Evolutionary conservation across 2,888 invertebrate genomes (phyloP).

Genomic region (Pogonocherus hispidulus): DNA sequence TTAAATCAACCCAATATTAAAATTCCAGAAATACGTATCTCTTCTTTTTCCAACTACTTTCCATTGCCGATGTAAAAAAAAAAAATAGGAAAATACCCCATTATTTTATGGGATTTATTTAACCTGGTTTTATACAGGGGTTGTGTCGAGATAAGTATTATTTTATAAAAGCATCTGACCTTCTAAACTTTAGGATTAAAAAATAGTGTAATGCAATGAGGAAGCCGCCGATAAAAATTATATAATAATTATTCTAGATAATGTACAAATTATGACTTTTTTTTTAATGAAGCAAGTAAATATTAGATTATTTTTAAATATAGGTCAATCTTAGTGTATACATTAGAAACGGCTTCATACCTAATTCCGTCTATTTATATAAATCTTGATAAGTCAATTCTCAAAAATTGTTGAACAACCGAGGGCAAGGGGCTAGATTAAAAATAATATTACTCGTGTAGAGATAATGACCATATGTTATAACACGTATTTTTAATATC

Average conservation of each 20-base stretch:
- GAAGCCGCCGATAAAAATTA: slow-evolving; percentile 16
- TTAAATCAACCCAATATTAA: no score
- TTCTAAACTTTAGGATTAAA: not conserved
- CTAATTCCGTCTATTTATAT: not conserved
- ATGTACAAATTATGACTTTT: not conserved
- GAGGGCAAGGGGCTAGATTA: slow-evolving; percentile 2
- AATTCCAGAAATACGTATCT: no score
- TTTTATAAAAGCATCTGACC: no score
- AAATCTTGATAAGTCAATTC: slow-evolving; percentile 1
- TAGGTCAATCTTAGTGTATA: slow-evolving; percentile 16
- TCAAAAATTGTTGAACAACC: not conserved
- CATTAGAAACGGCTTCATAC: not conserved
- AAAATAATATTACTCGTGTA: not conserved
- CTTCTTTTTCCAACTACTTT: no score
- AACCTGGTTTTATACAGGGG: no score
- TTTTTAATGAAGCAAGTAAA: not conserved
- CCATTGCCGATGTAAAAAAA: no score
- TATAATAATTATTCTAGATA: not conserved
- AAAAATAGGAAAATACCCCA: no score
- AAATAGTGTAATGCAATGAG: slow-evolving; percentile 10
- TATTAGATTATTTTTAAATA: slow-evolving; percentile 16
- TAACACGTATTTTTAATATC: no score
- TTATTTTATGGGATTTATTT: no score
- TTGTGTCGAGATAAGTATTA: no score
- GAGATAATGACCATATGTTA: no score